Percentiles rank a stretch among this genome's conserved stretches.
phyloP scores from a whole-genome alignment of 1,140 invertebrate species.

The Drosophila malerkotliana region DNA sequence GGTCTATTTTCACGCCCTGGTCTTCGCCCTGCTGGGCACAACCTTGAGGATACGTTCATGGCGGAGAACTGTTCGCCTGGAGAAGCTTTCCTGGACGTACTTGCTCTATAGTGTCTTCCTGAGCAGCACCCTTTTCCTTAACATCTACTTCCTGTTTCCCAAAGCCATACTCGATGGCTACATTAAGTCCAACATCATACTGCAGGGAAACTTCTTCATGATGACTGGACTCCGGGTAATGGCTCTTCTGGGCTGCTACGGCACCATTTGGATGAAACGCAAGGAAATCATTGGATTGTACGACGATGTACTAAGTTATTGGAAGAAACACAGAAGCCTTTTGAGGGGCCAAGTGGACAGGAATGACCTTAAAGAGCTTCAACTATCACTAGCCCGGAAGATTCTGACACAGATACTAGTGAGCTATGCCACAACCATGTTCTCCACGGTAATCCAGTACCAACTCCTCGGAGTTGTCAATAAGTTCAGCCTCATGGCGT shows the following conservation, averaged over 20 bases:
- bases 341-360: constrained; percentile 7
- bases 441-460: constrained; percentile 36
- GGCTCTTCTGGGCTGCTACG: constrained; percentile 25
- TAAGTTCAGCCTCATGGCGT: neutral
- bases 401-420: constrained; percentile 20
- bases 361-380: constrained; percentile 10
- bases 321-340: constrained; percentile 10
- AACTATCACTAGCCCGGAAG: constrained; percentile 5
- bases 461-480: constrained; percentile 9
- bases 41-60: constrained; percentile 14
- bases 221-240: neutral
- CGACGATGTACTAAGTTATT: constrained; percentile 23
- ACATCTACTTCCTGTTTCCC: constrained; percentile 28
- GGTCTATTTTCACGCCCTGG: constrained; percentile 41
- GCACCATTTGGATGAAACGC: constrained; percentile 48
- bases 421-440: constrained; percentile 17
- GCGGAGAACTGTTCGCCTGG: neutral
- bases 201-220: constrained; percentile 39
- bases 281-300: constrained; percentile 27
- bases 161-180: constrained; percentile 24
- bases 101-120: constrained; percentile 37
- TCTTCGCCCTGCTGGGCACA: constrained; percentile 49
- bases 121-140: constrained; percentile 2
- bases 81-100: constrained; percentile 24
- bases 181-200: constrained; percentile 47